Conservation (phyloP, 2,888 invertebrate genomes). For the Ophonus ardosiacus region DNA sequence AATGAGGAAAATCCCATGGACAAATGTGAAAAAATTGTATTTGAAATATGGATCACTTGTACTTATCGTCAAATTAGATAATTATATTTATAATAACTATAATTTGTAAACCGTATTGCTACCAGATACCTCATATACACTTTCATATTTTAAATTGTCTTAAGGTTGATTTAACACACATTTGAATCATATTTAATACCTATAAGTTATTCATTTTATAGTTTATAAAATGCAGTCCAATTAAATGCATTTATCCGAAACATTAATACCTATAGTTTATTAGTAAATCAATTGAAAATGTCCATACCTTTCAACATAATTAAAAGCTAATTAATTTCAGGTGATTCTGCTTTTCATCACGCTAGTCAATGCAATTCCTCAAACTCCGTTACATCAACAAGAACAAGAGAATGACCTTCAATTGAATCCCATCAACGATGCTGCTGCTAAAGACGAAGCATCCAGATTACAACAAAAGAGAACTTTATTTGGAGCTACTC, state of each 20-base stretch:
- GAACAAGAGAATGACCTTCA: conserved; percentile 65
- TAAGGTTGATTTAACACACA: conserved; percentile 16
- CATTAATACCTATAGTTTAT: conserved; percentile 8
- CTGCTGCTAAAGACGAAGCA: conserved; percentile 65
- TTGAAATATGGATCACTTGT: conserved; percentile 2
- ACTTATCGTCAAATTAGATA: not conserved
- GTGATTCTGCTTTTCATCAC: conserved; percentile 49
- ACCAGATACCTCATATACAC: not conserved
- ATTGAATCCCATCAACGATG: conserved; percentile 71
- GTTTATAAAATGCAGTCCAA: conserved; percentile 27
- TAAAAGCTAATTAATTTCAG: conserved; percentile 24
- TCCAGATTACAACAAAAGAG: conserved; percentile 71
- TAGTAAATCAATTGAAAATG: not conserved
- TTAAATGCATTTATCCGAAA: not conserved
- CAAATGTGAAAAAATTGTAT: not conserved
- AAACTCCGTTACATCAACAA: conserved; percentile 67
- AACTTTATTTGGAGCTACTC: conserved; percentile 70
- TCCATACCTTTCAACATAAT: not conserved
- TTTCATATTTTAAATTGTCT: conserved; percentile 7
- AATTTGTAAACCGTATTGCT: conserved; percentile 3
- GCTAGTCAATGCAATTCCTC: conserved; percentile 64
- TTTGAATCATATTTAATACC: not conserved
- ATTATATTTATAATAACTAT: conserved; percentile 21
- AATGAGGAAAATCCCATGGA: not conserved
- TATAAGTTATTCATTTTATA: conserved; percentile 20